Evolutionary conservation across 2,797 vertebrate species (phyloP), one percentile per base, ranked within the genome.

Genomic region (Florisuga fusca): DNA sequence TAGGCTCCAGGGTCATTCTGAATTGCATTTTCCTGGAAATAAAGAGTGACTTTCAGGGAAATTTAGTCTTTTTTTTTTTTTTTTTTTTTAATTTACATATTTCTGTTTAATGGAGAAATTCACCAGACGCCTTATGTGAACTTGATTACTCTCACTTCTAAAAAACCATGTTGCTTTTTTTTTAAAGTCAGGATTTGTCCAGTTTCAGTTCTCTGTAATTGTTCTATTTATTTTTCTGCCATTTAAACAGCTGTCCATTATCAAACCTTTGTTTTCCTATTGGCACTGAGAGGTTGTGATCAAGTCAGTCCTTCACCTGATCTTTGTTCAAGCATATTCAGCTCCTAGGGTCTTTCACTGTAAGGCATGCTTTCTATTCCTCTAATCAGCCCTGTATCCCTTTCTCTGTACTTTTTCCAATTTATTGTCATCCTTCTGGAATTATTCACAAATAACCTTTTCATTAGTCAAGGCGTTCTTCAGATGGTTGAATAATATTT

Each of bases 381-480:
- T 74, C 77, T 73, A 82, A 74, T 90, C 84, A 95, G 45, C 61
- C 45, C 33, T 53, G 48, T 64, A 59, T 86, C 55, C 82, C 55
- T 73, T 88, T 80, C 87, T 46, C 68, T 94, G 74, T 81, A 61
- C 45, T 64, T 94, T 89, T 83, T 34, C 81, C 81, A 89, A 82
- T 59, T 61, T 76, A 75, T 90, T 90, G 74, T 34, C 57, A 87
- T 83, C 88, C 68, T 93, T 93, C 90, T 88, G 91, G 75, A 87
- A 92, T 96, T 95, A 94, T 86, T 95, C 94, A 96, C 48, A 93
- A 84, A 67, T 92, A 94, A 92, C 91, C 77, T 97, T 93, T 96
- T 86, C 58, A 69, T 91, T 92, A 95, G 59, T 92, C 76, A 76
- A 87, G 51, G 41, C 0, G 0, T 71, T 93, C 79, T 91, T 95